Evolutionary conservation across 2,113 vertebrate genomes (phyloP), one percentile per base, ranked within the genome.

Genomic region (Nothocercus julius): DNA sequence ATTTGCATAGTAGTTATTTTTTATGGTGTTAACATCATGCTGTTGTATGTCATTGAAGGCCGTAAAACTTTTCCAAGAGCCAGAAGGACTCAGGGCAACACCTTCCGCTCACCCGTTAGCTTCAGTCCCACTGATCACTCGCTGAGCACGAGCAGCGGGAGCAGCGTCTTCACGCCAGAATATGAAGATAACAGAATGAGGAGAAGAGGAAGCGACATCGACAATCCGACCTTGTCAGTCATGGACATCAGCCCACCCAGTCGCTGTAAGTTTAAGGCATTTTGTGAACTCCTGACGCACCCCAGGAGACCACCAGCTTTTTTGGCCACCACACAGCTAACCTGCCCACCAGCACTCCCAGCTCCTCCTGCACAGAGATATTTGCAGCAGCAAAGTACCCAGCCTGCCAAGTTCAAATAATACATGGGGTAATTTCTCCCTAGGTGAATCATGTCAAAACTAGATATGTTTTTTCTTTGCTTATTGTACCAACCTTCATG

Each of bases 191-290:
- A 97, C 22, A 97, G 99, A 2, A 97, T 98, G 96, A 95, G 98
- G 87, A 98, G 99, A 36, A 97, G 99, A 44, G 99, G 99, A 59
- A 99, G 99, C 38, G 99, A 99, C 96, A 99, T 99, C 42, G 99
- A 99, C 90, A 98, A 98, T 85, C 98, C 99, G 2, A 99, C 98
- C 49, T 85, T 99, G 92, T 99, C 99, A 2, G 99, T 99, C 73
- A 99, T 99, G 99, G 99, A 99, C 96, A 99, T 99, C 97, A 99
- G 99, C 92, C 99, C 99, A 0, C 99, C 99, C 67, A 99, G 99
- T 95, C 99, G 99, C 97, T 99, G 99, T 99, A 95, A 99, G 99
- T 97, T 97, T 76, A 53, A 81, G 44, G 15, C 74, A 20, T 38
- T 24, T 73, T 40, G 28, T 81, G 42, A 69, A 22, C 30, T 68